A percentile compares a stretch with the other conserved stretches of the same genome.
These are phyloP conservation scores for Arothron firmamentum DNA, from an alignment of 2,113 vertebrate species.

Conservation along the genomic window DNA sequence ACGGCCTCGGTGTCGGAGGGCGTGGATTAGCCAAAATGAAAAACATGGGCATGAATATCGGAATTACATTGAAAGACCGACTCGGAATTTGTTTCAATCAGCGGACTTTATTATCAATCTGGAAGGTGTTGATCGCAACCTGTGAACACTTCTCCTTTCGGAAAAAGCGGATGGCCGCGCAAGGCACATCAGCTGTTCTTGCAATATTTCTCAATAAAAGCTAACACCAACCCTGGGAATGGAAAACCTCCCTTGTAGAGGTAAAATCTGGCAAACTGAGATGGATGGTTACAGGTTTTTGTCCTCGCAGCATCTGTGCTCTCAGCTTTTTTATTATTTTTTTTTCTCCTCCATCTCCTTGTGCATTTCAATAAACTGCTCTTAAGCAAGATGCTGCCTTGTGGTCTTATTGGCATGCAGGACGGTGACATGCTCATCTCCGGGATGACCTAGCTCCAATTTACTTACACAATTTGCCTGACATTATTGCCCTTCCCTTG, in stretches of 20 bases:
- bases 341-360: slow-evolving; percentile 18
- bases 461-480: slow-evolving; percentile 67
- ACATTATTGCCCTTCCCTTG: slow-evolving; percentile 67
- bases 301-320: slow-evolving; percentile 70
- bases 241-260: slow-evolving; percentile 39
- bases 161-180: slow-evolving; percentile 15
- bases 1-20: slow-evolving; percentile 61
- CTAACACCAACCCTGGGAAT: slow-evolving; percentile 29
- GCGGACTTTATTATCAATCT: slow-evolving; percentile 39
- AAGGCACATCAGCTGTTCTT: slow-evolving; percentile 36
- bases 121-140: slow-evolving; percentile 52
- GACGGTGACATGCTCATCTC: slow-evolving; percentile 39
- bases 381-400: slow-evolving; percentile 54
- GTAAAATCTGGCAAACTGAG: slow-evolving; percentile 65
- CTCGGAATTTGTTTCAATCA: slow-evolving; percentile 62
- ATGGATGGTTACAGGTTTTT: slow-evolving; percentile 64
- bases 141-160: slow-evolving; percentile 12
- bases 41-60: slow-evolving; percentile 61
- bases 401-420: slow-evolving; percentile 68
- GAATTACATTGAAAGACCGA: slow-evolving; percentile 58
- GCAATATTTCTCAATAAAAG: slow-evolving; percentile 40
- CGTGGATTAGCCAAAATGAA: slow-evolving; percentile 61
- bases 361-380: slow-evolving; percentile 72
- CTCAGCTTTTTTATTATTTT: slow-evolving; percentile 26
- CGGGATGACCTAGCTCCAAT: slow-evolving; percentile 46